A percentile compares a stretch with the other conserved stretches of the same genome.
Conservation (phyloP, 37 sponge, comb jelly and placozoan genomes). For the Mnemiopsis leidyi region DNA sequence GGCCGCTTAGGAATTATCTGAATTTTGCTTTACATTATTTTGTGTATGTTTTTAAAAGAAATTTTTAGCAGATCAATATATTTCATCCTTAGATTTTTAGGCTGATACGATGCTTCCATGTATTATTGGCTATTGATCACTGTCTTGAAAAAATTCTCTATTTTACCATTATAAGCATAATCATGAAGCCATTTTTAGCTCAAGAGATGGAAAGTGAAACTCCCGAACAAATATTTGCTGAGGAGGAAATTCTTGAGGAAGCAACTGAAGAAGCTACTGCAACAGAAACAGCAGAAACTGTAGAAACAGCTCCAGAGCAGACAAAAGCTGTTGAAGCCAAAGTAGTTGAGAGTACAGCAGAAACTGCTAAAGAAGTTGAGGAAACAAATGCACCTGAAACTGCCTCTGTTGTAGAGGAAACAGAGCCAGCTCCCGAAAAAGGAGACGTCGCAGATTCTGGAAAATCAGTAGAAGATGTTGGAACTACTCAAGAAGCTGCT, state of each 20-base stretch:
- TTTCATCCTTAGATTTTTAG: too few species aligned
- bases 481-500: background rate
- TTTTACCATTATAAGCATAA: too few species aligned
- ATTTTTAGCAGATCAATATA: too few species aligned
- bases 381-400: background rate
- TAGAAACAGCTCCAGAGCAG: background rate
- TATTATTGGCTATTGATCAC: too few species aligned
- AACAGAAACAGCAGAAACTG: background rate
- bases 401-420: background rate
- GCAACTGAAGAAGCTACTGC: background rate
- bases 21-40: too few species aligned
- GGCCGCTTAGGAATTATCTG: too few species aligned
- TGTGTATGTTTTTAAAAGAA: too few species aligned
- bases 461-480: background rate
- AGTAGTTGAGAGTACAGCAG: background rate
- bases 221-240: background rate
- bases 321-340: background rate
- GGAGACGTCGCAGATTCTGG: too few species aligned
- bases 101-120: too few species aligned
- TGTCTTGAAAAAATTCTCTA: too few species aligned
- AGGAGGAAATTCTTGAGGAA: constrained; percentile 8
- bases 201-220: background rate
- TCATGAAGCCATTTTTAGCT: too few species aligned
- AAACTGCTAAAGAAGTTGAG: background rate
- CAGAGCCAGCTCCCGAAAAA: background rate